Base-by-base conservation (phyloP, 1,140 invertebrate species). In the Leptestheria dahalacensis region DNA sequence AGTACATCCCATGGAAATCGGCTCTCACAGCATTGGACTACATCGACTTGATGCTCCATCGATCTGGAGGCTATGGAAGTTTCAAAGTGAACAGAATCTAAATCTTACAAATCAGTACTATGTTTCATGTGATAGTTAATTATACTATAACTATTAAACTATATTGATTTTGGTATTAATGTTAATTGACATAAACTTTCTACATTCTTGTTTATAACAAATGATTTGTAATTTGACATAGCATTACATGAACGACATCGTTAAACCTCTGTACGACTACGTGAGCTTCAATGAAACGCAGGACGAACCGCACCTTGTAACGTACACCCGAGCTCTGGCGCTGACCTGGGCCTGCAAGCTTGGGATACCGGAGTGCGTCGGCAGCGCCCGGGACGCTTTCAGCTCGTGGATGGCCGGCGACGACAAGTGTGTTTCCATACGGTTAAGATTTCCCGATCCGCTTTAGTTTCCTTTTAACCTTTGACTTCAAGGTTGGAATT, bases 331-430 rank as follows among this genome's bases (percentile, higher is more conserved):
- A 18, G 76, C 82, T 1, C 80, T 84, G 50, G 73, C 88, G 6
- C 68, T 88, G 1, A 77, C 74, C 12, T 77, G 81, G 70, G 84
- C 84, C 1, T 89, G 86, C 59, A 75, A 75, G 25, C 74, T 88
- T 53, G 84, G 82, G 12, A 77, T 85, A 49, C 71, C 75, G 2
- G 78, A 82, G 64, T 89, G 86, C 67, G 71, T 87, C 1, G 69
- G 76, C 11, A 82, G 85, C 54, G 79, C 83, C 1, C 76, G 80
- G 0, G 71, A 72, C 1, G 76, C 82, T 61, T 88, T 85, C 64
- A 75, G 80, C 12, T 81, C 82, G 65, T 90, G 86, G 86, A 73
- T 81, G 18, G 46, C 28, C 18, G 47, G 51, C 15, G 48, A 61
- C 11, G 23, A 24, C 10, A 63, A 51, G 62, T 63, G 54, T 20